Percentiles rank a stretch among this genome's conserved stretches.
These are phyloP conservation scores for Eolophus roseicapilla DNA, from an alignment of 2,113 vertebrate species.

Conservation along the genomic window DNA sequence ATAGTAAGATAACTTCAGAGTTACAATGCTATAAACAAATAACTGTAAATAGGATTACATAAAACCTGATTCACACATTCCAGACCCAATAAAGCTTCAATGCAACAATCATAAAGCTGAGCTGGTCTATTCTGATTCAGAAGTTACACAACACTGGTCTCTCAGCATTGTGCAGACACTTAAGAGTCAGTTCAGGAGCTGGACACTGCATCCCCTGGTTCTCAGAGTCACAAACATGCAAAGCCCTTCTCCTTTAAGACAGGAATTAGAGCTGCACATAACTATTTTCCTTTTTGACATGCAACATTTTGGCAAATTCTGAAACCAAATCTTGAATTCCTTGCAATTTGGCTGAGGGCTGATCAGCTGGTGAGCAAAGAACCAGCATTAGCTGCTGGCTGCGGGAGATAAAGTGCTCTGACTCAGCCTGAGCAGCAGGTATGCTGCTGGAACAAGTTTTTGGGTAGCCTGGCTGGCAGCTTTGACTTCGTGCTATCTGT, in stretches of 20 bases:
- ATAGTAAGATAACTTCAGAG: neutral
- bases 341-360: neutral
- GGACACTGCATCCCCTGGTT: neutral
- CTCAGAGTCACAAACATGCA: neutral
- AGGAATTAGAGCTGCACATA: neutral
- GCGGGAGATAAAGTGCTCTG: neutral
- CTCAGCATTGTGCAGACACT: neutral
- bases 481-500: neutral
- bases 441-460: neutral
- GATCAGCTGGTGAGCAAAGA: neutral
- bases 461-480: neutral
- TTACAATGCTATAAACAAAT: conserved; percentile 1
- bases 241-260: neutral
- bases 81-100: neutral
- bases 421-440: neutral
- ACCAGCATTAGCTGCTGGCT: neutral
- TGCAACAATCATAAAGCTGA: neutral
- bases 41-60: neutral
- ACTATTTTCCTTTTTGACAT: neutral
- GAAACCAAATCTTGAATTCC: neutral
- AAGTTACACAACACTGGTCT: neutral
- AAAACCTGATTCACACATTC: neutral
- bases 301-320: neutral
- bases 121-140: neutral
- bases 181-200: neutral